Percentiles rank a stretch among this genome's conserved stretches.
These are phyloP conservation scores for Trematocara nigrifrons DNA, from an alignment of 2,113 vertebrate genomes.

Conservation along the genomic window DNA sequence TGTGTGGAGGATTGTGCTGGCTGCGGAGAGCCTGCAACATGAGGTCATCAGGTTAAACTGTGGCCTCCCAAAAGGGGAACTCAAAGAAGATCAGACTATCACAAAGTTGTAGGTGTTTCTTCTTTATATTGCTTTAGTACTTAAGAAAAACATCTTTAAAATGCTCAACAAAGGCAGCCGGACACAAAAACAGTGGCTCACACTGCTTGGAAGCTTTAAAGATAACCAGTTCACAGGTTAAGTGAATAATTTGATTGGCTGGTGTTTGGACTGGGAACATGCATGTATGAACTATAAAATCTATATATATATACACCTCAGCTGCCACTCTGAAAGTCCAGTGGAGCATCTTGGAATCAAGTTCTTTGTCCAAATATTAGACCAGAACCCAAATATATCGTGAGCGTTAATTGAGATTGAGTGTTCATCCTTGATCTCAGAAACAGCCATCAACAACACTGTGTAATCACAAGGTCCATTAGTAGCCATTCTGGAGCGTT, in stretches of 20 bases:
- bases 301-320: neutral
- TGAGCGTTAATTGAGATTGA: neutral
- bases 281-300: neutral
- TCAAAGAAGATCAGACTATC: neutral
- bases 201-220: neutral
- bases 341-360: neutral
- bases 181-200: neutral
- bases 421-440: neutral
- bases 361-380: neutral
- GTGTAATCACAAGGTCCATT: neutral
- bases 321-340: neutral
- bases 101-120: neutral
- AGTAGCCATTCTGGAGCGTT: neutral
- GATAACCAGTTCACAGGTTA: neutral
- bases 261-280: neutral
- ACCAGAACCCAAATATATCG: neutral
- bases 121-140: neutral
- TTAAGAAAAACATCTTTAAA: neutral
- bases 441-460: neutral
- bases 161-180: neutral
- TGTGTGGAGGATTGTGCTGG: conserved; percentile 28
- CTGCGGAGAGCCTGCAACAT: neutral
- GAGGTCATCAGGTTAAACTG: conserved; percentile 16
- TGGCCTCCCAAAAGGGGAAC: neutral
- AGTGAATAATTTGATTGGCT: neutral